phyloP scores from a whole-genome alignment of 2,888 invertebrate genomes.

The Melanotus villosus region DNA sequence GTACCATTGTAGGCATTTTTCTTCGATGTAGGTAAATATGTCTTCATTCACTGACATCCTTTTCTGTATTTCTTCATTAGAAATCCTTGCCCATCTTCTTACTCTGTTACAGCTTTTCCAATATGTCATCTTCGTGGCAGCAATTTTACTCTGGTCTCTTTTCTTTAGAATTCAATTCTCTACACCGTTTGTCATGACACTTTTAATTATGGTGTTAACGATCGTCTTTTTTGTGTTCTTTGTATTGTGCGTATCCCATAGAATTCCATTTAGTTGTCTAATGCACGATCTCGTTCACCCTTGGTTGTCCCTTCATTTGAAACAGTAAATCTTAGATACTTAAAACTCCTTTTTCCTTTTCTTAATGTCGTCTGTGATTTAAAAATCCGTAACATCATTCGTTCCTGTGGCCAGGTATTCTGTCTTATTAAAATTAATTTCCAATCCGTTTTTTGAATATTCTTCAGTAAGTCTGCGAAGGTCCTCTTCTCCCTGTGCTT shows the following conservation, averaged over 20 bases:
- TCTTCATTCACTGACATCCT: conserved; percentile 19
- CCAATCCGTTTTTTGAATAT: too few species aligned
- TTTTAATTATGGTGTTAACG: neutral
- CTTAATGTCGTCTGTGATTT: too few species aligned
- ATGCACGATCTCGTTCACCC: neutral
- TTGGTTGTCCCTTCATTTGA: neutral
- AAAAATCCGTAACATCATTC: neutral
- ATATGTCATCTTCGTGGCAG: conserved; percentile 3
- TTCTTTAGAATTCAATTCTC: conserved; percentile 1
- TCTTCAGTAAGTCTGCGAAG: too few species aligned
- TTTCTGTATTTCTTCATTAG: conserved; percentile 16
- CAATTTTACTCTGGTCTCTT: too few species aligned
- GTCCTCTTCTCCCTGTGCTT: too few species aligned
- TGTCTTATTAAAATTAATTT: neutral
- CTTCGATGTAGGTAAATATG: conserved; percentile 17
- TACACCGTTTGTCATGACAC: neutral
- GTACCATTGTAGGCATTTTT: too few species aligned
- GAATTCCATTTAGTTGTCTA: too few species aligned
- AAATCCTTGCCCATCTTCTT: conserved; percentile 12
- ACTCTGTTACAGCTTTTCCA: conserved; percentile 14
- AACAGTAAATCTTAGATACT: neutral
- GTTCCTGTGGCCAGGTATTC: neutral
- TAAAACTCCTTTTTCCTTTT: neutral
- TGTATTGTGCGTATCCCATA: too few species aligned
- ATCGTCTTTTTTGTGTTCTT: too few species aligned